phyloP scores from a whole-genome alignment of 2,113 vertebrate genomes.

The Scatophagus argus region DNA sequence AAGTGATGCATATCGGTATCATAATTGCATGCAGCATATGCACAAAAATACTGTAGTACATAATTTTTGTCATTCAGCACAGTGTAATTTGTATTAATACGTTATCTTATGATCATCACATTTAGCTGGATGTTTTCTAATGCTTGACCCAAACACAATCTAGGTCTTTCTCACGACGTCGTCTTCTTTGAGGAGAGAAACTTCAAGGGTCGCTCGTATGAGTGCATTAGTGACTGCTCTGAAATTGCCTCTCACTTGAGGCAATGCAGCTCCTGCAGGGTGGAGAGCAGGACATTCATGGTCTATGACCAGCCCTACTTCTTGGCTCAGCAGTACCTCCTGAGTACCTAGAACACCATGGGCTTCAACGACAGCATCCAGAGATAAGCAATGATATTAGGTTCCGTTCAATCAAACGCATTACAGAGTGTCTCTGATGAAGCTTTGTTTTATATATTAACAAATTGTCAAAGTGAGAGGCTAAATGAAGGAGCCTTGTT shows the following conservation, averaged over 20 bases:
- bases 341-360: constrained; percentile 70
- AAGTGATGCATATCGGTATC: background rate
- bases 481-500: constrained; percentile 17
- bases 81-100: background rate
- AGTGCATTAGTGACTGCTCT: constrained; percentile 66
- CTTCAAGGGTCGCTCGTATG: constrained; percentile 75
- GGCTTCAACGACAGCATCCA: constrained; percentile 72
- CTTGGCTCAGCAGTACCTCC: constrained; percentile 65
- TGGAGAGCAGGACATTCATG: constrained; percentile 71
- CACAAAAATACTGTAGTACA: background rate
- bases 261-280: constrained; percentile 69
- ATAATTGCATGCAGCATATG: background rate
- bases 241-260: constrained; percentile 71
- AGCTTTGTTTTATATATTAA: constrained; percentile 20
- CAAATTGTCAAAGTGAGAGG: constrained; percentile 18
- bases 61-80: background rate
- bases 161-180: constrained; percentile 57
- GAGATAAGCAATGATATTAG: constrained; percentile 47
- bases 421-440: constrained; percentile 35
- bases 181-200: constrained; percentile 78
- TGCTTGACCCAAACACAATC: constrained; percentile 11
- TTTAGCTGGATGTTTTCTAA: background rate
- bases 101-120: background rate
- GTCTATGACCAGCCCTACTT: constrained; percentile 63
- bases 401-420: constrained; percentile 62